These are phyloP conservation scores for Salticus scenicus DNA, from an alignment of 2,888 invertebrate species.

Conservation along the genomic window DNA sequence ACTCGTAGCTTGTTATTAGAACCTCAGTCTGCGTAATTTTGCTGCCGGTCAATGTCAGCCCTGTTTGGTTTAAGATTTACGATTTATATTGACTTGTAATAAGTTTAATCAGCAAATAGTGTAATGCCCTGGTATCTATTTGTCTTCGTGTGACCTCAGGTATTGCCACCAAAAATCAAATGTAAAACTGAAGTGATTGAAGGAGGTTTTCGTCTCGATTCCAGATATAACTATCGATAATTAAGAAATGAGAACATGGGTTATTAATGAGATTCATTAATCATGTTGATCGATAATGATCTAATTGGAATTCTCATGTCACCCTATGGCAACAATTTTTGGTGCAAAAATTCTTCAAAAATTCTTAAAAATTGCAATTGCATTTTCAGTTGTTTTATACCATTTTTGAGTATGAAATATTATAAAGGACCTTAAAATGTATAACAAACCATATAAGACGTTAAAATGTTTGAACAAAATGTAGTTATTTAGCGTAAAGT, in stretches of 20 bases:
- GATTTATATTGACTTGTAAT: background rate
- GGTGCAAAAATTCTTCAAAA: too few species aligned
- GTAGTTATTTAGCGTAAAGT: too few species aligned
- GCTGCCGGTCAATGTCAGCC: background rate
- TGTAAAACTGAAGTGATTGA: background rate
- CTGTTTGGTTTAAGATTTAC: background rate
- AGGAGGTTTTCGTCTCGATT: background rate
- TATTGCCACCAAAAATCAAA: background rate
- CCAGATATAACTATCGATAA: too few species aligned
- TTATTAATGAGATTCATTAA: background rate
- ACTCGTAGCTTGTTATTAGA: background rate
- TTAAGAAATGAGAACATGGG: too few species aligned
- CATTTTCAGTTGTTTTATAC: too few species aligned
- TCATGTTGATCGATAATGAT: background rate
- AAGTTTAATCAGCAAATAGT: background rate
- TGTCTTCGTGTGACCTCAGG: background rate
- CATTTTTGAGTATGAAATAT: too few species aligned
- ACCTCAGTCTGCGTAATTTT: background rate
- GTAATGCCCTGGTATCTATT: background rate
- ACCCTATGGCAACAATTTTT: too few species aligned
- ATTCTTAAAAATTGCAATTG: too few species aligned
- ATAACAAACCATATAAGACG: too few species aligned
- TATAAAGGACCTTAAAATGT: too few species aligned
- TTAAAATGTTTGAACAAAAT: too few species aligned
- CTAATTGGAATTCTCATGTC: too few species aligned